phyloP scores from a whole-genome alignment of 2,113 vertebrate species.

The Eurypyga helias region DNA sequence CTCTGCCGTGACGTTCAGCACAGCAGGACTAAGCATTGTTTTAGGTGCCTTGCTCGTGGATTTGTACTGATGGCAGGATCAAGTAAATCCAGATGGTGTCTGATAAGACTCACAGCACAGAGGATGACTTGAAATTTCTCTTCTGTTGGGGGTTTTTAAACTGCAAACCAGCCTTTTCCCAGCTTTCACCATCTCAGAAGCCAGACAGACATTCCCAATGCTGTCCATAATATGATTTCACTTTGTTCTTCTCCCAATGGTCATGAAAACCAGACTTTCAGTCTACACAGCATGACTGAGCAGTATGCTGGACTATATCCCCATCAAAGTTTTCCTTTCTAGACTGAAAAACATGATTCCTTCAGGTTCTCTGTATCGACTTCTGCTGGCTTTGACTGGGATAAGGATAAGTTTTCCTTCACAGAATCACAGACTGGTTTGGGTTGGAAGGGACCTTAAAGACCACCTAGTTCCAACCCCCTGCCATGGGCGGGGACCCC shows the following conservation, averaged over 20 bases:
- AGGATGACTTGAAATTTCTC: not conserved
- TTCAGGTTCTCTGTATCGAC: not conserved
- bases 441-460: too few species aligned
- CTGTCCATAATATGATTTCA: not conserved
- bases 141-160: not conserved
- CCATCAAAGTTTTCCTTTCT: not conserved
- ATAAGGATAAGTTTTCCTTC: not conserved
- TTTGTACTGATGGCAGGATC: not conserved
- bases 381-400: not conserved
- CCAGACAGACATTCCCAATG: not conserved
- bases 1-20: not conserved
- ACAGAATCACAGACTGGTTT: too few species aligned
- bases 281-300: accelerated
- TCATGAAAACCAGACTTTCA: not conserved
- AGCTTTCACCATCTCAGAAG: not conserved
- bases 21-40: not conserved
- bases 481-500: too few species aligned
- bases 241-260: not conserved
- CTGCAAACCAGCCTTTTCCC: not conserved
- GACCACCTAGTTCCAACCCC: too few species aligned
- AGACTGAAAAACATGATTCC: not conserved
- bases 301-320: not conserved
- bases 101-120: not conserved
- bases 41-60: accelerated
- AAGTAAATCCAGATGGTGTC: not conserved